Conservation (phyloP, 2,888 invertebrate genomes). For the Sarcophaga rosellei region DNA sequence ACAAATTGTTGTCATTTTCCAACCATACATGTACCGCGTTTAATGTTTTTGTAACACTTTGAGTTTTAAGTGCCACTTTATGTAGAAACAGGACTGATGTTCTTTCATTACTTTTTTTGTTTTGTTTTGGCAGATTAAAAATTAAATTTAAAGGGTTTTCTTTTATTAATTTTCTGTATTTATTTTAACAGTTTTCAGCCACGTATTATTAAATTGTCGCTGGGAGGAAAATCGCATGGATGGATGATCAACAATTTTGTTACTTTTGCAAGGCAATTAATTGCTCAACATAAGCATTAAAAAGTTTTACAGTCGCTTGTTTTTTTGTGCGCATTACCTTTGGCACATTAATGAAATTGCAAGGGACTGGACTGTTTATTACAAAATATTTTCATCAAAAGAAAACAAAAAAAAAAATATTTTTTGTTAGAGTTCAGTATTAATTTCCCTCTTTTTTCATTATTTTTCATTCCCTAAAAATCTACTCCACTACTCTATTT, state of each 20-base stretch:
- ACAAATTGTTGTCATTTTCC: constrained; percentile 65
- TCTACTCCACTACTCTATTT: no score
- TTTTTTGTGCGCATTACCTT: no score
- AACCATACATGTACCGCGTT: constrained; percentile 1
- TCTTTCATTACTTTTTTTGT: constrained; percentile 10
- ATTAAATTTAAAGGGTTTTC: constrained; percentile 40
- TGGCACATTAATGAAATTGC: no score
- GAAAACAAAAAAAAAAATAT: no score
- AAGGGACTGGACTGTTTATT: no score
- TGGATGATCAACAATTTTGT: constrained; percentile 26
- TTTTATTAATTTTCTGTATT: constrained; percentile 33
- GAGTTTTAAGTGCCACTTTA: not conserved
- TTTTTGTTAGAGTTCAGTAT: no score
- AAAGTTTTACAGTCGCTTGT: no score
- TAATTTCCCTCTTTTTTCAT: no score
- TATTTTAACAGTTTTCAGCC: not conserved
- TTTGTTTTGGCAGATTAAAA: constrained; percentile 27
- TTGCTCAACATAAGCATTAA: constrained; percentile 29
- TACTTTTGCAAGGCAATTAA: constrained; percentile 37
- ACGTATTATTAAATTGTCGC: constrained; percentile 63
- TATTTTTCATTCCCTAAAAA: no score
- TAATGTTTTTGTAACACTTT: constrained; percentile 55
- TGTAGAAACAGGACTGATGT: no score
- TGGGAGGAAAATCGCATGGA: constrained; percentile 47
- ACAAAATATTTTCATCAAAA: no score